These are phyloP conservation scores for Rhynchophorus ferrugineus DNA, from an alignment of 1,140 invertebrate genomes.

Conservation along the genomic window DNA sequence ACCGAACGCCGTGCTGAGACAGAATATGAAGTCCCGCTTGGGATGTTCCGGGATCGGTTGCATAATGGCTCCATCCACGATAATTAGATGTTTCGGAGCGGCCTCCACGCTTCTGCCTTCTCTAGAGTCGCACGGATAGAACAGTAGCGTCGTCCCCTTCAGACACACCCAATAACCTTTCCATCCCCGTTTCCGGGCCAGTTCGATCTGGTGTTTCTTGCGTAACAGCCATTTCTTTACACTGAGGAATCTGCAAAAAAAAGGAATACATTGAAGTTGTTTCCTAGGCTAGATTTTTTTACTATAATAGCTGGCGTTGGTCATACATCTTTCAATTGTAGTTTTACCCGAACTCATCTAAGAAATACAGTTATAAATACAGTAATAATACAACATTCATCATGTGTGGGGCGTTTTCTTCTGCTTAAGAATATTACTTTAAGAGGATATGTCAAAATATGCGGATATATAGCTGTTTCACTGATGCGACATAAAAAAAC, in stretches of 20 bases:
- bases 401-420: too few species aligned
- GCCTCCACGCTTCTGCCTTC: conserved; percentile 85
- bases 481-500: too few species aligned
- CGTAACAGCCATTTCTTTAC: conserved; percentile 97
- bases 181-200: conserved; percentile 92
- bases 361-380: too few species aligned
- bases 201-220: conserved; percentile 93
- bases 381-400: too few species aligned
- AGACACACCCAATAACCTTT: conserved; percentile 98
- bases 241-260: conserved; percentile 75
- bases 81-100: conserved; percentile 90
- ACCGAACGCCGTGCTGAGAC: conserved; percentile 93
- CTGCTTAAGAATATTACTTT: too few species aligned
- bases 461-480: too few species aligned
- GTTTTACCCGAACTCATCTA: too few species aligned
- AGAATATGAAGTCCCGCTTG: conserved; percentile 96
- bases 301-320: too few species aligned
- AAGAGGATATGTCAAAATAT: too few species aligned
- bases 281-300: too few species aligned
- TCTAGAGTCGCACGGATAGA: conserved; percentile 92
- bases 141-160: conserved; percentile 92
- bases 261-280: too few species aligned
- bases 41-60: conserved; percentile 98
- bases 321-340: too few species aligned
- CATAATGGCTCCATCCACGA: conserved; percentile 96